A percentile compares a stretch with the other conserved stretches of the same genome.
Conservation (phyloP, 2,888 invertebrate genomes). For the Drosophila ustulata region DNA sequence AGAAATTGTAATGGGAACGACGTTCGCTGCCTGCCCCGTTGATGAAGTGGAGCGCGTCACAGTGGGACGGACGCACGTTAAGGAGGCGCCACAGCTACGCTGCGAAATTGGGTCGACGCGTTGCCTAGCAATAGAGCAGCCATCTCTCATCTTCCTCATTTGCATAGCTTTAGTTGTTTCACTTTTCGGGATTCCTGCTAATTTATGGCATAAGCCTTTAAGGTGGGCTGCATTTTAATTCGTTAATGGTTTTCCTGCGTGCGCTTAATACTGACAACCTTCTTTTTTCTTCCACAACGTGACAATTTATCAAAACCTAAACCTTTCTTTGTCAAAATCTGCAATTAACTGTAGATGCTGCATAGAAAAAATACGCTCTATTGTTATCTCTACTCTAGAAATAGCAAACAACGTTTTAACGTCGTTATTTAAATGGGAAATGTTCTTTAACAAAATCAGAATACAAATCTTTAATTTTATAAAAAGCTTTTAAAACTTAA, state of each 20-base stretch:
- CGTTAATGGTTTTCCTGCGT: background rate
- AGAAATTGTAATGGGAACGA: slow-evolving; percentile 52
- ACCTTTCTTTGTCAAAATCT: background rate
- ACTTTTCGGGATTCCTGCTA: background rate
- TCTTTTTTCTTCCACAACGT: background rate
- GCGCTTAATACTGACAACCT: background rate
- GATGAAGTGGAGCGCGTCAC: slow-evolving; percentile 56
- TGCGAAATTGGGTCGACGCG: slow-evolving; percentile 20
- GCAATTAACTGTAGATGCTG: background rate
- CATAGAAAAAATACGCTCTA: too few relatives aligned
- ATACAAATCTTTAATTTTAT: too few relatives aligned
- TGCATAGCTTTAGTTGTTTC: slow-evolving; percentile 1
- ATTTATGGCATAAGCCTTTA: slow-evolving; percentile 1
- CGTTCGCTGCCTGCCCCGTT: slow-evolving; percentile 19
- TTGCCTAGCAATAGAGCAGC: slow-evolving; percentile 2
- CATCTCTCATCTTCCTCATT: background rate
- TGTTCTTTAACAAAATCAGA: too few relatives aligned
- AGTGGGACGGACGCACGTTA: slow-evolving; percentile 34
- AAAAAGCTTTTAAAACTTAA: too few relatives aligned
- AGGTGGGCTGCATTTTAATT: background rate
- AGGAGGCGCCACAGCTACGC: slow-evolving; percentile 5
- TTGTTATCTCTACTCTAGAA: too few relatives aligned
- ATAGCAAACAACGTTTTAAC: too few relatives aligned
- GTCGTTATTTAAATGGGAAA: too few relatives aligned
- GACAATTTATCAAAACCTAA: background rate